Conservation (phyloP, 2,888 invertebrate species). For the Kuschelorhynchus macadamiae region DNA sequence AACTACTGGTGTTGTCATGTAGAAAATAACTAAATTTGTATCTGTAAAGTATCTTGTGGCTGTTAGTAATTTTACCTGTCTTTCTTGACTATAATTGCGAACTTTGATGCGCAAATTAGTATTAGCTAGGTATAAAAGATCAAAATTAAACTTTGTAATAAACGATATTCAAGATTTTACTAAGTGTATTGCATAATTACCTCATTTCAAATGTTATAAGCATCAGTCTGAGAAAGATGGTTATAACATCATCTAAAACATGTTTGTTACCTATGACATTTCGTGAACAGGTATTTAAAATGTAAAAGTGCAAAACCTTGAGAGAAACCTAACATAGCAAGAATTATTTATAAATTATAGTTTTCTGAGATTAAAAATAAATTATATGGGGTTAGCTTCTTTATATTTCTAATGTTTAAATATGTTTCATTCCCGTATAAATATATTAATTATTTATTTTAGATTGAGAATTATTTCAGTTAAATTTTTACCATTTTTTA, state of each 20-base stretch:
- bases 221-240: neutral
- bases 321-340: too few species aligned
- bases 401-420: neutral
- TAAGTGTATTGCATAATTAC: neutral
- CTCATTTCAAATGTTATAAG: neutral
- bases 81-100: too few species aligned
- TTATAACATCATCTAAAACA: neutral
- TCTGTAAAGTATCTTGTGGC: too few species aligned
- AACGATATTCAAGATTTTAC: neutral
- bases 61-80: too few species aligned
- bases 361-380: too few species aligned
- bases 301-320: slow-evolving; percentile 35
- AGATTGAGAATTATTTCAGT: neutral
- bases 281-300: slow-evolving; percentile 26
- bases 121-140: too few species aligned
- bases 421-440: too few species aligned
- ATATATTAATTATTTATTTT: too few species aligned
- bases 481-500: neutral
- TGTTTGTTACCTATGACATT: slow-evolving; percentile 31
- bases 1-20: too few species aligned
- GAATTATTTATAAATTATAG: too few species aligned
- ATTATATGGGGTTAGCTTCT: neutral
- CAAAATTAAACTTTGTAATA: neutral
- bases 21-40: too few species aligned
- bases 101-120: too few species aligned